Conservation (phyloP, 2,888 invertebrate genomes). For the Euzophera pinguis region DNA sequence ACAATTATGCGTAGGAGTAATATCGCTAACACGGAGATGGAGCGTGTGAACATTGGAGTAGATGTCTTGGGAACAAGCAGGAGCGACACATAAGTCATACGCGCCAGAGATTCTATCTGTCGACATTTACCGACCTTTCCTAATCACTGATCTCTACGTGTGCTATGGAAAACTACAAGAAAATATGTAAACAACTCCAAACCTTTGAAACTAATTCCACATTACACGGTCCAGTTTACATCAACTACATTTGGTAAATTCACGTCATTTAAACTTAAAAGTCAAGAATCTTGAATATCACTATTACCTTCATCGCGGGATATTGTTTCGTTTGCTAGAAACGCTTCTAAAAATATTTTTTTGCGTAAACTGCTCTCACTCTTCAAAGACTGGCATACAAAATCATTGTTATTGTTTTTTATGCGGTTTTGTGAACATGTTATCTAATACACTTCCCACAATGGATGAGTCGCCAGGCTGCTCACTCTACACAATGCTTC, state of each 20-base stretch:
- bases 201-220: background rate
- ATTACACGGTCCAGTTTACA: background rate
- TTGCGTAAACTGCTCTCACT: conserved; percentile 52
- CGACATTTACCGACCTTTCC: conserved; percentile 40
- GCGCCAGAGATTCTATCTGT: conserved; percentile 59
- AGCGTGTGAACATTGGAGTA: conserved; percentile 55
- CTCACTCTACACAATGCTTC: conserved; percentile 61
- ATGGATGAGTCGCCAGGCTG: conserved; percentile 50
- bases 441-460: conserved; percentile 69
- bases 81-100: conserved; percentile 59
- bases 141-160: conserved; percentile 57
- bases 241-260: too few relatives aligned
- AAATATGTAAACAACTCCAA: conserved; percentile 19
- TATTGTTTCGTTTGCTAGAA: conserved; percentile 15
- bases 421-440: conserved; percentile 60
- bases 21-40: conserved; percentile 44
- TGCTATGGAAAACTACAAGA: conserved; percentile 37
- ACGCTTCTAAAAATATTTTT: conserved; percentile 16
- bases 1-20: conserved; percentile 47
- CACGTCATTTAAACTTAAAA: too few relatives aligned
- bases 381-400: conserved; percentile 47
- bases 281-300: too few relatives aligned
- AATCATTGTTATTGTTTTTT: conserved; percentile 61
- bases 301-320: background rate
- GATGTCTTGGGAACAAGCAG: conserved; percentile 35